These are phyloP conservation scores for Ceratina australensis DNA, from an alignment of 1,140 invertebrate genomes.

Conservation along the genomic window DNA sequence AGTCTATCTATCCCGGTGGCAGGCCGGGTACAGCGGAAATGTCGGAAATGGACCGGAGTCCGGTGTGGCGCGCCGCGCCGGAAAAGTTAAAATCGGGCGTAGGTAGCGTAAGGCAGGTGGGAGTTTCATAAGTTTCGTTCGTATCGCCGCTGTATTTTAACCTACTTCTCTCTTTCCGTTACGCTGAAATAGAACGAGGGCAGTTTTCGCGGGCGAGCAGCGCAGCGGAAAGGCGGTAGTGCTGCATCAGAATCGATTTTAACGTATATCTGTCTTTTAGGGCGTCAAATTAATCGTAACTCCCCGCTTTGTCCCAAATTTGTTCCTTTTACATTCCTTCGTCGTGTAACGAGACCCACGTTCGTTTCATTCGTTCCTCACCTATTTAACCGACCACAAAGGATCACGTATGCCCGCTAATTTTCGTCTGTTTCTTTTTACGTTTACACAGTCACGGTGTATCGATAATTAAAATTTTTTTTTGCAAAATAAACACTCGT, in stretches of 20 bases:
- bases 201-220: slow-evolving; percentile 53
- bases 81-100: slow-evolving; percentile 47
- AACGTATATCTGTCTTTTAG: slow-evolving; percentile 44
- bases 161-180: slow-evolving; percentile 45
- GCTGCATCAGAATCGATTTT: slow-evolving; percentile 64
- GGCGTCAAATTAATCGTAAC: slow-evolving; percentile 42
- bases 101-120: slow-evolving; percentile 12
- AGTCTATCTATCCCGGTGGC: background rate
- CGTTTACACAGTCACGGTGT: no score
- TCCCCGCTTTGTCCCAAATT: slow-evolving; percentile 11
- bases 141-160: slow-evolving; percentile 57
- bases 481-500: no score
- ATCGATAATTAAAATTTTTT: no score
- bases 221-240: slow-evolving; percentile 45
- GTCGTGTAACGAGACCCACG: background rate
- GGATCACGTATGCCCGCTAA: no score
- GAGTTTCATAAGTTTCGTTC: slow-evolving; percentile 57
- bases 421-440: no score
- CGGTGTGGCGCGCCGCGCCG: background rate
- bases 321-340: background rate
- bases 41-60: slow-evolving; percentile 49
- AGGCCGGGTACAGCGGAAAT: slow-evolving; percentile 15
- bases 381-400: no score
- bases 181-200: slow-evolving; percentile 61
- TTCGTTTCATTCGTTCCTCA: no score